Evolutionary conservation across 2,797 vertebrate species (phyloP).

Genomic region (Glossophaga mutica): DNA sequence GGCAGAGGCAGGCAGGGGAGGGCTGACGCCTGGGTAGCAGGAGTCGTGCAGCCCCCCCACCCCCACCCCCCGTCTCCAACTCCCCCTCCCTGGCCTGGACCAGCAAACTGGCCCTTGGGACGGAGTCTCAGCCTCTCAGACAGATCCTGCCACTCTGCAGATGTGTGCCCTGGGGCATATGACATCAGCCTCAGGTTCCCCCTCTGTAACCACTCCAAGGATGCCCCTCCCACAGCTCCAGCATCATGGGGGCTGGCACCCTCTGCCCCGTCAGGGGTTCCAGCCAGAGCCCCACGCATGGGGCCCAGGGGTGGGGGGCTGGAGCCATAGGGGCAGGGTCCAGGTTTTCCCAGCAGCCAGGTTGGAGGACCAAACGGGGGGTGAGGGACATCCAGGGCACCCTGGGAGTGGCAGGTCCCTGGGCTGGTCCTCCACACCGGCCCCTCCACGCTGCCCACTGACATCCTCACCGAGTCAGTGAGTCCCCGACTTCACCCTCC

Average conservation of each 20-base stretch:
- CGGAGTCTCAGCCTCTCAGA: background rate
- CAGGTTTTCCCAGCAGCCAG: background rate
- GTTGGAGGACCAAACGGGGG: no score
- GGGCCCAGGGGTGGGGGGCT: fast-evolving
- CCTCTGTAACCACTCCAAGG: background rate
- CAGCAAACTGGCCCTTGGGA: background rate
- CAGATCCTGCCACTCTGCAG: background rate
- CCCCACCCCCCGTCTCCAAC: background rate
- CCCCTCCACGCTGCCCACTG: background rate
- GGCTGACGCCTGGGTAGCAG: background rate
- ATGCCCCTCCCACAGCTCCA: background rate
- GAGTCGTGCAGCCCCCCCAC: background rate
- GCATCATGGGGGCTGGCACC: background rate
- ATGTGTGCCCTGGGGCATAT: background rate
- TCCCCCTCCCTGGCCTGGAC: background rate
- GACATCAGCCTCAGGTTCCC: background rate
- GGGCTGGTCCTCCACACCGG: no score
- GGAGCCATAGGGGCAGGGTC: background rate
- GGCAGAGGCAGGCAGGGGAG: background rate
- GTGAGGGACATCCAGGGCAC: background rate
- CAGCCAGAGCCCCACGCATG: fast-evolving
- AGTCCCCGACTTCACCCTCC: fast-evolving
- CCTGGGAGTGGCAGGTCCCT: background rate
- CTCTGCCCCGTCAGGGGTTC: background rate
- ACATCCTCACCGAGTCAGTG: background rate